Percentiles rank a stretch among this genome's conserved stretches.
These are phyloP conservation scores for Lithophane ornitopus DNA, from an alignment of 2,888 invertebrate species.

Conservation along the genomic window DNA sequence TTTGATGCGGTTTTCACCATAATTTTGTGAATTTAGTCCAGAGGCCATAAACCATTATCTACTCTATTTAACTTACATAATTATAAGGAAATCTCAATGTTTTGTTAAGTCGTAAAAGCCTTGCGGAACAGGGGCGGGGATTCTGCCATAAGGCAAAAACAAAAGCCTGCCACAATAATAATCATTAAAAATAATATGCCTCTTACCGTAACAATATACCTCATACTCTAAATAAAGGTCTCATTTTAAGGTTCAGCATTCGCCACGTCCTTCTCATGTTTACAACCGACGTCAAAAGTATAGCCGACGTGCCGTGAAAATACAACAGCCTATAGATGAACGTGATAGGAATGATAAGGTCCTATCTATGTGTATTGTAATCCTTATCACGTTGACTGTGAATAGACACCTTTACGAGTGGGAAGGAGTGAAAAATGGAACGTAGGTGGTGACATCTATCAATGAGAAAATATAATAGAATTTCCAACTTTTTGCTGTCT, in stretches of 20 bases:
- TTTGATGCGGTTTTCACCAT: too few species aligned
- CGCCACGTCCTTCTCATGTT: slow-evolving; percentile 30
- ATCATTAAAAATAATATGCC: slow-evolving; percentile 21
- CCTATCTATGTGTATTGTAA: slow-evolving; percentile 23
- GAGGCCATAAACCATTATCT: too few species aligned
- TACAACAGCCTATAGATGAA: slow-evolving; percentile 32
- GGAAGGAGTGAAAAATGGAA: not conserved
- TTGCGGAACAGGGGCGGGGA: too few species aligned
- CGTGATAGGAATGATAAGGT: slow-evolving; percentile 38
- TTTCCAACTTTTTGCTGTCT: not conserved
- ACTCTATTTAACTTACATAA: too few species aligned
- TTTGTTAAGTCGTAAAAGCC: too few species aligned
- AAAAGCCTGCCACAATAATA: slow-evolving; percentile 5
- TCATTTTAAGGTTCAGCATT: slow-evolving; percentile 5
- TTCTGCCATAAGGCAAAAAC: slow-evolving; percentile 5
- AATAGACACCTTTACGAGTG: slow-evolving; percentile 40
- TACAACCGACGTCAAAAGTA: slow-evolving; percentile 49
- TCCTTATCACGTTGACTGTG: slow-evolving; percentile 42
- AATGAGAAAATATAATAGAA: not conserved
- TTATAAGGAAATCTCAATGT: too few species aligned
- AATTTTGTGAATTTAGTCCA: too few species aligned
- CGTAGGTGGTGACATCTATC: slow-evolving; percentile 1
- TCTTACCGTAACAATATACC: not conserved
- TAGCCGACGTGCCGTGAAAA: slow-evolving; percentile 47
- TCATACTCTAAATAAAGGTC: not conserved